Percentiles rank a stretch among this genome's conserved stretches.
Conservation (phyloP, 2,888 invertebrate genomes). For the Microchrysa polita region DNA sequence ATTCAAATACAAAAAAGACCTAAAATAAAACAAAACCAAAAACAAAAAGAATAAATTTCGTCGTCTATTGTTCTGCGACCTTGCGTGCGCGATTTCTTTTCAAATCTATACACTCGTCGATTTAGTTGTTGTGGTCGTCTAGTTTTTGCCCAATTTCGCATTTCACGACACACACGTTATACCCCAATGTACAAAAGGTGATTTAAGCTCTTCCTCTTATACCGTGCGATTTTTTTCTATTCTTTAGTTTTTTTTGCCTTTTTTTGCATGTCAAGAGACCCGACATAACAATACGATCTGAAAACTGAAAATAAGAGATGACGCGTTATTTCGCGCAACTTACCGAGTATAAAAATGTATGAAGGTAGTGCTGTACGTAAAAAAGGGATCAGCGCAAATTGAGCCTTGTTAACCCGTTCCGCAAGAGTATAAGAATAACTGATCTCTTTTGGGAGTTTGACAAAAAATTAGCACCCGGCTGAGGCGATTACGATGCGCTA, state of each 20-base stretch:
- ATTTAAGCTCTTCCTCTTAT: constrained; percentile 6
- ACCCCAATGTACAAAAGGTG: not conserved
- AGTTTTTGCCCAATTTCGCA: constrained; percentile 4
- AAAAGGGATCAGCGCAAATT: constrained; percentile 15
- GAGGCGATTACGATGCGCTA: no score
- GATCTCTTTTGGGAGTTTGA: no score
- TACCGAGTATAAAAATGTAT: no score
- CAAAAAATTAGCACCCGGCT: no score
- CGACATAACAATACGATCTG: not conserved
- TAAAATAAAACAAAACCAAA: no score
- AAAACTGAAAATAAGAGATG: not conserved
- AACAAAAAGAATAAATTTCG: not conserved
- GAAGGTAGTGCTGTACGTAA: not conserved
- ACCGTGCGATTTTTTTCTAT: not conserved
- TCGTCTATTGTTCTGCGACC: constrained; percentile 20
- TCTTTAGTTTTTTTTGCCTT: not conserved
- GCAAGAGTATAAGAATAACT: no score
- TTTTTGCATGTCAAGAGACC: not conserved
- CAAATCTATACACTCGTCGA: not conserved
- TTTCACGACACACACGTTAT: constrained; percentile 16
- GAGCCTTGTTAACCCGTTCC: not conserved
- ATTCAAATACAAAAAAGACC: no score
- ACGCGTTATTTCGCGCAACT: not conserved
- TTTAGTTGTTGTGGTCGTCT: not conserved
- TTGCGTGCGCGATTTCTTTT: constrained; percentile 20